Conservation (phyloP, 2,113 vertebrate genomes). For the Tupaia tana region DNA sequence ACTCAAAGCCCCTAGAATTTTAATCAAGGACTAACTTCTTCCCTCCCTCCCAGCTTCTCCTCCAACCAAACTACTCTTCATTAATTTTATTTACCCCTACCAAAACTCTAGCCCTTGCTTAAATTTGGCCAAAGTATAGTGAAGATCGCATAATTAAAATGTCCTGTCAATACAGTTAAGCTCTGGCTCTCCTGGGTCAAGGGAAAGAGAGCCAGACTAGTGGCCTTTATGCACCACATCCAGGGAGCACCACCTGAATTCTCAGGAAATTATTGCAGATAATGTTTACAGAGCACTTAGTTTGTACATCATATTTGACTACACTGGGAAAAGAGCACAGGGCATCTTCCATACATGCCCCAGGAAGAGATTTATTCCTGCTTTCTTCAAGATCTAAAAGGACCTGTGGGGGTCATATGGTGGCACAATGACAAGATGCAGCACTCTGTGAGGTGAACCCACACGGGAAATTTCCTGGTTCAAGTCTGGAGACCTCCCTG, state of each 20-base stretch:
- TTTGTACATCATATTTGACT: not conserved
- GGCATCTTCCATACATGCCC: not conserved
- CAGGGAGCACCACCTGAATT: not conserved
- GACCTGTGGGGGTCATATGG: too few relatives aligned
- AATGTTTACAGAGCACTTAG: not conserved
- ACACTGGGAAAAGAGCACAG: not conserved
- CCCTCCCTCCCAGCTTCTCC: not conserved
- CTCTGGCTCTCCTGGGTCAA: not conserved
- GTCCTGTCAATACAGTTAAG: not conserved
- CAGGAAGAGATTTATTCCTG: not conserved
- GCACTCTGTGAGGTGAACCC: too few relatives aligned
- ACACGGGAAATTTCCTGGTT: too few relatives aligned
- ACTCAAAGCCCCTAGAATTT: not conserved
- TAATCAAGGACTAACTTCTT: not conserved
- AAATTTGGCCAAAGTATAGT: not conserved
- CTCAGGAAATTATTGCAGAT: not conserved
- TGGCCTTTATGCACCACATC: not conserved
- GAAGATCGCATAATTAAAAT: slow-evolving; percentile 16
- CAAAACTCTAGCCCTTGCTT: not conserved
- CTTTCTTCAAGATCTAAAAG: not conserved
- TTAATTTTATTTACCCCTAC: not conserved
- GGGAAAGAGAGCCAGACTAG: not conserved
- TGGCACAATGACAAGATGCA: too few relatives aligned
- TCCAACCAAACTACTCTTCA: not conserved
- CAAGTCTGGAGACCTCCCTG: too few relatives aligned